phyloP scores from a whole-genome alignment of 2,113 vertebrate genomes.

The Lepisosteus oculatus region DNA sequence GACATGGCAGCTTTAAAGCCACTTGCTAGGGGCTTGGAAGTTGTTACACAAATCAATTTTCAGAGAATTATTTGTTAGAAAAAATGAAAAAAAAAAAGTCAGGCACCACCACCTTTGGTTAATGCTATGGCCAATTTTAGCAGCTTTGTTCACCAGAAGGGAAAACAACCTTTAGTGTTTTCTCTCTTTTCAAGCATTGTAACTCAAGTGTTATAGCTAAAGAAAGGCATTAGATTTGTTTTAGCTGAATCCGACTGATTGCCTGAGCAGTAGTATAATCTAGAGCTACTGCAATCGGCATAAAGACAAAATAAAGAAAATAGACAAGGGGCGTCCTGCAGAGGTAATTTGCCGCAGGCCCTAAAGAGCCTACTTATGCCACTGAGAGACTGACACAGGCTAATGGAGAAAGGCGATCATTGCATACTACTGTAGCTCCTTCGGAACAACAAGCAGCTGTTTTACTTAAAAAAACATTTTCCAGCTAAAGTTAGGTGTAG shows the following conservation, averaged over 20 bases:
- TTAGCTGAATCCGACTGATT: slow-evolving; percentile 18
- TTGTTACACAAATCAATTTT: slow-evolving; percentile 6
- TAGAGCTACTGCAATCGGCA: slow-evolving; percentile 12
- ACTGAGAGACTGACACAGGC: slow-evolving; percentile 21
- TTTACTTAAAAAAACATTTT: neutral
- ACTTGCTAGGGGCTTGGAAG: neutral
- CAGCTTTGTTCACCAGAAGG: slow-evolving; percentile 7
- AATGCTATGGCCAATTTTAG: neutral
- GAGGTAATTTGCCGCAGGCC: slow-evolving; percentile 24
- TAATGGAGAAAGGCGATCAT: slow-evolving; percentile 22
- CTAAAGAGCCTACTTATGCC: slow-evolving; percentile 17
- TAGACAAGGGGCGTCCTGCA: slow-evolving; percentile 12
- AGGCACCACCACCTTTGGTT: neutral
- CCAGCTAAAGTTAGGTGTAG: too few relatives aligned
- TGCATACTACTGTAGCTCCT: neutral
- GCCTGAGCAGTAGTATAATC: slow-evolving; percentile 20
- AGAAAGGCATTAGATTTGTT: slow-evolving; percentile 21
- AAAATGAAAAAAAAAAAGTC: neutral
- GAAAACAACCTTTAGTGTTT: slow-evolving; percentile 11
- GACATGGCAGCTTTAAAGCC: neutral
- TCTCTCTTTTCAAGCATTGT: slow-evolving; percentile 13
- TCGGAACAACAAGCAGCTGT: slow-evolving; percentile 1
- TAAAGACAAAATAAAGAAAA: slow-evolving; percentile 1
- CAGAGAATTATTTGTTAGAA: neutral
- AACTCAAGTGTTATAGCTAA: slow-evolving; percentile 17